These are phyloP conservation scores for Cyrtonyx montezumae DNA, from an alignment of 2,113 vertebrate genomes.

Conservation along the genomic window DNA sequence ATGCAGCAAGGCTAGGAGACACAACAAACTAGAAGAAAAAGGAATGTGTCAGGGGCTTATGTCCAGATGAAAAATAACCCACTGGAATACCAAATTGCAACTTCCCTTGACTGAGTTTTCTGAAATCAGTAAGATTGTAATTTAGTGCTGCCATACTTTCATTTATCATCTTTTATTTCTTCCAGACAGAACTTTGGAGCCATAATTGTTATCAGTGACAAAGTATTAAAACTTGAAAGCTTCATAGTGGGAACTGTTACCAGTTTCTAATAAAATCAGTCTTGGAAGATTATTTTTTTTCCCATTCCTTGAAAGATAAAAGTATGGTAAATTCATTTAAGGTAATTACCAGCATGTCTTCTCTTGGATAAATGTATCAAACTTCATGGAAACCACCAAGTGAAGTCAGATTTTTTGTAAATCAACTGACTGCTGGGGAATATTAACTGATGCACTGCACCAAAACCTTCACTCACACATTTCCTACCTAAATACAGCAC, in stretches of 20 bases:
- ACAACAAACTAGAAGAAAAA: constrained; percentile 87
- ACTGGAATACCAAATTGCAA: neutral
- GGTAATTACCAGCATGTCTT: neutral
- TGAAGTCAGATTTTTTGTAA: neutral
- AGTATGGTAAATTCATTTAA: neutral
- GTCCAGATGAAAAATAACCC: neutral
- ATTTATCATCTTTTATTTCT: neutral
- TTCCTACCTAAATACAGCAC: neutral
- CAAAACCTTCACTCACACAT: neutral
- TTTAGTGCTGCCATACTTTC: neutral
- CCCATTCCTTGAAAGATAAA: neutral
- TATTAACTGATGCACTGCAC: neutral
- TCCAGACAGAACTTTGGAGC: neutral
- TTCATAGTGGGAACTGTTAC: neutral
- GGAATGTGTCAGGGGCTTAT: neutral
- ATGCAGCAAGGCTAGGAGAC: constrained; percentile 89
- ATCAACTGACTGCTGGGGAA: neutral
- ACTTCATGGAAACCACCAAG: neutral
- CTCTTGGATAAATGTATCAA: neutral
- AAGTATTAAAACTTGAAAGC: constrained; percentile 1
- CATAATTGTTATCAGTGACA: neutral
- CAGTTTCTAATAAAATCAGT: neutral
- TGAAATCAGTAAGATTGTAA: neutral
- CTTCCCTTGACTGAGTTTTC: neutral
- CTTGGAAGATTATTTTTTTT: neutral